Evolutionary conservation across 2,113 vertebrate genomes (phyloP).

Genomic region (Nipponia nippon): DNA sequence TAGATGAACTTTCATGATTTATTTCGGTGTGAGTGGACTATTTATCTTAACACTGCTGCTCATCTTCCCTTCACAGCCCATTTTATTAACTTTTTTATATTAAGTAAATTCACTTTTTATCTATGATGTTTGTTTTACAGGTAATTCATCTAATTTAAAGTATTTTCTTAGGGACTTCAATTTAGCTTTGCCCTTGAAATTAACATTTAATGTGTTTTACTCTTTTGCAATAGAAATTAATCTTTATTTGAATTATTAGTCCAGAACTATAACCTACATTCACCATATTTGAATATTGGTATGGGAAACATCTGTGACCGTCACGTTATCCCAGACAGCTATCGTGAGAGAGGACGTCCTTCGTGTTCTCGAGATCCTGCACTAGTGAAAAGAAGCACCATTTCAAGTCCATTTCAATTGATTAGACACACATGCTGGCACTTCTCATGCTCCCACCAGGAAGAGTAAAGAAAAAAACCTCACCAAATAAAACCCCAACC

Average conservation of each 20-base stretch:
- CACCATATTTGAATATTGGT: not conserved
- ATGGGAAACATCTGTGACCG: not conserved
- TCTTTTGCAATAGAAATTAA: conserved; percentile 58
- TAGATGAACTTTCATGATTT: conserved; percentile 17
- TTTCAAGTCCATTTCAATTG: not conserved
- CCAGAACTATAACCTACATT: not conserved
- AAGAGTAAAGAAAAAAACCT: not conserved
- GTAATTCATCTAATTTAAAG: conserved; percentile 59
- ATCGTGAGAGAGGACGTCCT: not conserved
- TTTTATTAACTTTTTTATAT: conserved; percentile 58
- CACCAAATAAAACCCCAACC: not conserved
- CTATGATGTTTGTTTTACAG: conserved; percentile 55
- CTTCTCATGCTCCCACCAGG: not conserved
- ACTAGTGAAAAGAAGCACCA: not conserved
- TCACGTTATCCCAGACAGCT: not conserved
- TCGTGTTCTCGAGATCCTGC: not conserved
- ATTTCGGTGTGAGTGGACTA: conserved; percentile 30
- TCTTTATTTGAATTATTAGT: conserved; percentile 53
- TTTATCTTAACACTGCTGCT: conserved; percentile 37
- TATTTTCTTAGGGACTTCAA: conserved; percentile 55
- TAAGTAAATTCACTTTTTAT: conserved; percentile 64
- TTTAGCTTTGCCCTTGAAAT: conserved; percentile 63
- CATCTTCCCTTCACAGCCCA: not conserved
- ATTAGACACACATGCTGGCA: not conserved
- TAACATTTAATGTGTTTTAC: conserved; percentile 50